Percentiles rank a stretch among this genome's conserved stretches.
Conservation (phyloP, 23 tunicate species). For the Halocynthia roretzi region DNA sequence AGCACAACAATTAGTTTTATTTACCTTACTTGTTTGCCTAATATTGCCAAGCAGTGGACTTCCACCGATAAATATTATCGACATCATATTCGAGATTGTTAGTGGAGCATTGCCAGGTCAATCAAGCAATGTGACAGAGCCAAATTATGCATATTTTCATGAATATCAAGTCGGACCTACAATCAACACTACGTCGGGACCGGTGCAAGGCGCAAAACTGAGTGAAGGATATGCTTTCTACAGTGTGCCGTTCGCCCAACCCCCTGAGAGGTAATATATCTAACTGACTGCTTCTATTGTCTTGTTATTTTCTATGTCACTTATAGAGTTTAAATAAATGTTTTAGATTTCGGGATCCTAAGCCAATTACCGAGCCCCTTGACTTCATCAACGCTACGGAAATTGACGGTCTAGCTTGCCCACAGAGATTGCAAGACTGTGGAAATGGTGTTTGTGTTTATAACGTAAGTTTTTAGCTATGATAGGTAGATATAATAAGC, state of each 20-base stretch:
- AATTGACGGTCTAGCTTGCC: conserved; percentile 3
- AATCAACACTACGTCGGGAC: conserved; percentile 37
- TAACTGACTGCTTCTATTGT: not conserved
- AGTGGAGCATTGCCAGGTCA: too few relatives aligned
- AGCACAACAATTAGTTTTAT: too few relatives aligned
- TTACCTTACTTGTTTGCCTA: too few relatives aligned
- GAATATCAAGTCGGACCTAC: not conserved
- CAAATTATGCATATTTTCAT: too few relatives aligned
- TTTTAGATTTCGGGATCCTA: conserved; percentile 15
- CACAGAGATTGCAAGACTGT: conserved; percentile 13
- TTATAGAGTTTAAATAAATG: too few relatives aligned
- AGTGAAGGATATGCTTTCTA: conserved; percentile 70
- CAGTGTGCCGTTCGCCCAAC: conserved; percentile 70
- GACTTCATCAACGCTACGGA: conserved; percentile 2
- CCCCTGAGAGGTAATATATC: conserved; percentile 30
- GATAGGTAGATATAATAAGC: not conserved
- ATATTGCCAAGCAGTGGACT: too few relatives aligned
- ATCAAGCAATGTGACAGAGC: too few relatives aligned
- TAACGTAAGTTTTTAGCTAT: conserved; percentile 7
- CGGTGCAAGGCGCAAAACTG: conserved; percentile 40
- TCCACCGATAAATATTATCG: too few relatives aligned
- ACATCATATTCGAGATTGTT: too few relatives aligned
- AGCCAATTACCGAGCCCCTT: not conserved
- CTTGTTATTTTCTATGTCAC: not conserved
- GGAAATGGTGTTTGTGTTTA: conserved; percentile 19